Evolutionary conservation across 2,113 vertebrate species (phyloP), one percentile per base, ranked within the genome.

Genomic region (Sus scrofa): DNA sequence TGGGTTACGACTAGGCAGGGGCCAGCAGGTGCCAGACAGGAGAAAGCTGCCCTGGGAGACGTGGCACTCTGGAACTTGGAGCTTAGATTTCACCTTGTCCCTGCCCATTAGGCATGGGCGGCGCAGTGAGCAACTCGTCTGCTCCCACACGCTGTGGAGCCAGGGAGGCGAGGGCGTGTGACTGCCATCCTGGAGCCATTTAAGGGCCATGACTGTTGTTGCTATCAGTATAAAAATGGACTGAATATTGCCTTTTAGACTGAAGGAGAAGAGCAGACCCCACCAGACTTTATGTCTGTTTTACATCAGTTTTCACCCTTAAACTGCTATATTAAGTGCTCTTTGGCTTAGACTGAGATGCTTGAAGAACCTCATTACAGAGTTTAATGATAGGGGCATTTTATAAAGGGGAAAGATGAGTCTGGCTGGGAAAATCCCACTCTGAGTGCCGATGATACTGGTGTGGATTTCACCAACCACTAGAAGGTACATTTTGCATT

Each of bases 21-120:
- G 97, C 96, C 94, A 98, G 98, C 98, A 98, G 98, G 98, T 98
- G 98, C 98, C 98, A 98, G 98, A 98, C 98, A 97, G 98, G 97
- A 98, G 98, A 98, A 88, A 0, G 77, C 96, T 96, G 95, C 96
- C 94, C 82, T 89, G 91, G 78, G 97, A 97, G 97, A 93, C 94
- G 70, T 20, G 37, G 97, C 96, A 70, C 96, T 97, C 95, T 77
- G 78, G 96, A 89, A 87, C 97, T 98, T 44, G 54, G 82, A 97
- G 97, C 96, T 95, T 98, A n/a, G 96, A 84, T 98, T 98, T 98
- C 98, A 97, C 98, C 97, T 98, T 98, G 98, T 94, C 96, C 63
- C 74, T 84, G 92, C 88, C 96, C 5, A 62, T 98, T 97, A 98
- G 97, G 87, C 95, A 84, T 82, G 27, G 67, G 96, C 11, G 60